phyloP scores from a whole-genome alignment of 2,113 vertebrate species.

The Pachyramphus minor region DNA sequence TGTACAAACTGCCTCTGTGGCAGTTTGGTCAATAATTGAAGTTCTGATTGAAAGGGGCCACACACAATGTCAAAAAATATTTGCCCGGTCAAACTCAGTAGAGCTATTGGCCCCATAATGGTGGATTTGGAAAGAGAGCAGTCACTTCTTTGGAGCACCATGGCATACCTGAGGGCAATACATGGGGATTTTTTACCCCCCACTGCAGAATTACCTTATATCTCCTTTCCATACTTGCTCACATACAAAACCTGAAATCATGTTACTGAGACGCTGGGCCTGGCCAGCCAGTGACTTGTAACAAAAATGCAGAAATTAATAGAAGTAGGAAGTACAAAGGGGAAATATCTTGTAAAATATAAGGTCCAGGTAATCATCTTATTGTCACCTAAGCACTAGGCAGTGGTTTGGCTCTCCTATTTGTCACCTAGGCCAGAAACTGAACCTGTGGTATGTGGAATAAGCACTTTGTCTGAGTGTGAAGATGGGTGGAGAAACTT shows the following conservation, averaged over 20 bases:
- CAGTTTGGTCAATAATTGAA: background rate
- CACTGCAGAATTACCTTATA: background rate
- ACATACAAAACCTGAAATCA: background rate
- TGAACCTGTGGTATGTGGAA: background rate
- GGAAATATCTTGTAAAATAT: background rate
- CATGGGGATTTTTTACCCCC: fast-evolving
- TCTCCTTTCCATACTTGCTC: fast-evolving
- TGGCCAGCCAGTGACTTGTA: background rate
- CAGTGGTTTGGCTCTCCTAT: background rate
- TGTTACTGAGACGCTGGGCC: background rate
- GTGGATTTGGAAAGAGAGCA: background rate
- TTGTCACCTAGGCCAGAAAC: background rate
- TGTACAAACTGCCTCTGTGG: background rate
- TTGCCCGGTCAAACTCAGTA: background rate
- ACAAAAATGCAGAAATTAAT: background rate
- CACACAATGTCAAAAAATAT: fast-evolving
- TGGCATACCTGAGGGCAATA: background rate
- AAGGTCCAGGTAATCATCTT: background rate
- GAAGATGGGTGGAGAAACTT: background rate
- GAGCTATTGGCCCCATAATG: background rate
- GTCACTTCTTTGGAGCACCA: background rate
- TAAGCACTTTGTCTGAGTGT: no score
- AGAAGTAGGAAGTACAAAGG: background rate
- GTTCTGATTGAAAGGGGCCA: background rate
- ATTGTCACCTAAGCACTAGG: background rate